Base-by-base conservation (phyloP, 2,113 vertebrate species). In the Xenopus laevis region DNA sequence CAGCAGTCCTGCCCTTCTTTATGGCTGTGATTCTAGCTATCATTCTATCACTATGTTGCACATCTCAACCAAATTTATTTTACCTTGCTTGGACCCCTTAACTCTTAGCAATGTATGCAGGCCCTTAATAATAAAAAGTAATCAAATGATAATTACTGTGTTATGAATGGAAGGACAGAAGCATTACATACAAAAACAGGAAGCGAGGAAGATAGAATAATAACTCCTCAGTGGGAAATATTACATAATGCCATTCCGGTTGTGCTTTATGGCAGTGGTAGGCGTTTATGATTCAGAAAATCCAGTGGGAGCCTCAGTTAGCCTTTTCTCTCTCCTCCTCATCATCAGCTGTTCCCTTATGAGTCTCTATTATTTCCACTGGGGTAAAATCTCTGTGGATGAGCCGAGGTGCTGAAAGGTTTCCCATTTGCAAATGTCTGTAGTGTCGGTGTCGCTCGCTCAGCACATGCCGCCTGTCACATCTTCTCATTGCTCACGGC, bases 281-380 rank as follows among this genome's bases (percentile, higher is more conserved):
- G 59, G 40, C 61, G 18, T 63, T 47, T 57, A 45, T 13, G n/a
- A 17, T 63, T 40, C 13, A 64, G 61, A 60, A 72, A 72, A 64
- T 72, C 13, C 62, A 46, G 62, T 47, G 23, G 62, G 71, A 33
- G 60, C 16, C 71, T 16, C 71, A 40, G 23, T 53, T 30, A 47
- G 23, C 40, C 23, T 50, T 27, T 62, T 52, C 47, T 30, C 23
- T 50, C 27, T 10, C 18, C 7, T n/a, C 40, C 40, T 9, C 72
- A 21, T 20, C 9, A 52, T 66, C 63, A 60, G 58, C 66, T 74
- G 72, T 74, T 74, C 71, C 65, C 59, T 74, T 67, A 47, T 59
- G 72, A 74, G 58, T 59, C 45, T 67, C 63, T 59, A 52, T 68
- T 68, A 52, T 68, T 52, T 44, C 20, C 47, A 15, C 17, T 33